These are phyloP conservation scores for Acanthoscelides obtectus DNA, from an alignment of 2,888 invertebrate species.

Conservation along the genomic window DNA sequence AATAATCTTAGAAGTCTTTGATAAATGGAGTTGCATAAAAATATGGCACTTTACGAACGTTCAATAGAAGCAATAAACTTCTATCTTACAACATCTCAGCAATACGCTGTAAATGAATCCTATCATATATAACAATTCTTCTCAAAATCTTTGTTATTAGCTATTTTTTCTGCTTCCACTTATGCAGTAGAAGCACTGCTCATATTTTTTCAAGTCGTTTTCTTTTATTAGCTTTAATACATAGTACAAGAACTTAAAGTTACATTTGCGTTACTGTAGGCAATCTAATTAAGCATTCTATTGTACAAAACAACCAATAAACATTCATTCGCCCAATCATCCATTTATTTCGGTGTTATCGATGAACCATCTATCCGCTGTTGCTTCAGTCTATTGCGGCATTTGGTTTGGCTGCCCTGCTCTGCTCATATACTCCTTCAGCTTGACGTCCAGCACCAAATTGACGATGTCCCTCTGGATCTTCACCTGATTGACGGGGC, in stretches of 20 bases:
- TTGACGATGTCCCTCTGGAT: conserved; percentile 24
- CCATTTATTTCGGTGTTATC: not conserved
- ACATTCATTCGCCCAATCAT: not conserved
- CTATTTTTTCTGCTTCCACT: not conserved
- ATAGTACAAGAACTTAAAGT: not conserved
- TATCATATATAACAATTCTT: not conserved
- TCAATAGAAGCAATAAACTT: not conserved
- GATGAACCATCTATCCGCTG: not conserved
- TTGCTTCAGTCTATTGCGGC: not conserved
- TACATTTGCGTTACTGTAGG: not conserved
- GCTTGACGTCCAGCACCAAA: conserved; percentile 22
- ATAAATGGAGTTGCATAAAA: not conserved
- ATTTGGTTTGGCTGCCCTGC: not conserved
- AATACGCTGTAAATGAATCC: not conserved
- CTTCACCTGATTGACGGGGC: conserved; percentile 20
- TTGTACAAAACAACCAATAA: not conserved
- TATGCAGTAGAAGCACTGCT: not conserved
- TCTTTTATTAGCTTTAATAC: not conserved
- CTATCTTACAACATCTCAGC: not conserved
- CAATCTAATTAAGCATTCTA: not conserved
- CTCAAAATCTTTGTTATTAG: not conserved
- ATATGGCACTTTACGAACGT: not conserved
- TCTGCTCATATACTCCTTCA: conserved; percentile 12
- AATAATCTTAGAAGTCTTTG: not conserved
- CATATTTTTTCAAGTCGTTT: not conserved